phyloP scores from a whole-genome alignment of 2,113 vertebrate species.

The Notothenia coriiceps region DNA sequence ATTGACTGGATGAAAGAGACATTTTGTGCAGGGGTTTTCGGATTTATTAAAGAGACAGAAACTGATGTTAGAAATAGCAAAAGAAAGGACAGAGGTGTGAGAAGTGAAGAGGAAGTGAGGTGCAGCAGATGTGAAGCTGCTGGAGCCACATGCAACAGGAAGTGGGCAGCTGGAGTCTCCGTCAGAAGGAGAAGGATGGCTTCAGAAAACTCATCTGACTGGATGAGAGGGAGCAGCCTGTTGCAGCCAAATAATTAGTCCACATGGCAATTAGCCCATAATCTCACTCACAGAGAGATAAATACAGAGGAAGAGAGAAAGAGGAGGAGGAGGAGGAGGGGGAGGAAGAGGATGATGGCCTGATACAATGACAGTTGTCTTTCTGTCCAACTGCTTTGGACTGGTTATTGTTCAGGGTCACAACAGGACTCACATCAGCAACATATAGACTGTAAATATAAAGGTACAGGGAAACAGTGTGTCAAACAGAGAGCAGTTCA shows the following conservation, averaged over 20 bases:
- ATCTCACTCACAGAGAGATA: constrained; percentile 61
- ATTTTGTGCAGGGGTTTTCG: background rate
- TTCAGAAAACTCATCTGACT: constrained; percentile 62
- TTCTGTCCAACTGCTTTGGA: constrained; percentile 43
- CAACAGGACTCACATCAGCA: constrained; percentile 43
- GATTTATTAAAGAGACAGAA: background rate
- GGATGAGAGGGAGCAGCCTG: constrained; percentile 61
- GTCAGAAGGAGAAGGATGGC: constrained; percentile 63
- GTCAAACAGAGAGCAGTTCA: background rate
- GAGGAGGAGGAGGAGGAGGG: constrained; percentile 22
- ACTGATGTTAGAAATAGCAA: background rate
- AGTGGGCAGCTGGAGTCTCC: constrained; percentile 50
- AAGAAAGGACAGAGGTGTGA: background rate
- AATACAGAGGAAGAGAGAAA: constrained; percentile 28
- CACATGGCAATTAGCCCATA: constrained; percentile 70
- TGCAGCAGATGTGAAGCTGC: constrained; percentile 51
- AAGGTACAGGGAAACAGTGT: constrained; percentile 12
- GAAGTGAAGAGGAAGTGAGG: constrained; percentile 5
- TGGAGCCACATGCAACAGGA: constrained; percentile 61
- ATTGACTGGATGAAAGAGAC: no score
- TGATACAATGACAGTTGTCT: constrained; percentile 17
- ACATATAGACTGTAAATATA: constrained; percentile 35
- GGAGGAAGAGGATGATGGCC: background rate
- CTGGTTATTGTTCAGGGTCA: constrained; percentile 39
- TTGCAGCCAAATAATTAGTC: constrained; percentile 79